Evolutionary conservation across 2,888 invertebrate genomes (phyloP).

Genomic region (Lochmaea crataegi): DNA sequence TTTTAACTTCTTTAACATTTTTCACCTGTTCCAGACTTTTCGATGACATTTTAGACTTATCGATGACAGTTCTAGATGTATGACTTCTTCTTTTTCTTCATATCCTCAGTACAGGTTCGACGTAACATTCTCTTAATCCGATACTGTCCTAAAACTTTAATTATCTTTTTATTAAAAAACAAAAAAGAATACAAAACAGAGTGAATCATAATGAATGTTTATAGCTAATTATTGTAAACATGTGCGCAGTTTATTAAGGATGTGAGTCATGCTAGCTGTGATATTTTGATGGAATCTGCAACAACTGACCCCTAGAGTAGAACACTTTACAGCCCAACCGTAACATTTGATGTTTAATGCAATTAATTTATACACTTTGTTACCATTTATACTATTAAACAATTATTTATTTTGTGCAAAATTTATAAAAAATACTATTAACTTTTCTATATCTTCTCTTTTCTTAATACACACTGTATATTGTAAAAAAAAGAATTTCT

Average conservation of each 20-base stretch:
- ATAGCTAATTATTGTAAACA: slow-evolving; percentile 13
- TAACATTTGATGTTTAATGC: slow-evolving; percentile 28
- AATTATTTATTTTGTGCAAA: not conserved
- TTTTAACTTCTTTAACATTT: too few relatives aligned
- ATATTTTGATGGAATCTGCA: not conserved
- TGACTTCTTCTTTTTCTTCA: too few relatives aligned
- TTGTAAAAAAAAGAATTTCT: not conserved
- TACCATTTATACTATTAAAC: slow-evolving; percentile 5
- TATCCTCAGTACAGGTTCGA: too few relatives aligned
- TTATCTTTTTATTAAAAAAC: not conserved
- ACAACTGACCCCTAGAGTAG: slow-evolving; percentile 1
- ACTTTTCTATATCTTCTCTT: too few relatives aligned
- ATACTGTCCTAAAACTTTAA: not conserved
- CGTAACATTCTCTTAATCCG: too few relatives aligned
- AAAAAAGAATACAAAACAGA: not conserved
- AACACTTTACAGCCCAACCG: slow-evolving; percentile 26
- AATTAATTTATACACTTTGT: slow-evolving; percentile 16
- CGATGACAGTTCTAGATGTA: too few relatives aligned
- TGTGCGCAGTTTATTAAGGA: slow-evolving; percentile 44
- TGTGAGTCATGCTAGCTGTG: slow-evolving; percentile 40
- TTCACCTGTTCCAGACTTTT: too few relatives aligned
- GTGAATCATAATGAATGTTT: slow-evolving; percentile 3
- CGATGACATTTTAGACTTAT: too few relatives aligned
- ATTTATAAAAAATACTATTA: too few relatives aligned
- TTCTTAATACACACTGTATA: too few relatives aligned